phyloP scores from a whole-genome alignment of 2,797 vertebrate species.

The Cynodonichthys magdalenae region DNA sequence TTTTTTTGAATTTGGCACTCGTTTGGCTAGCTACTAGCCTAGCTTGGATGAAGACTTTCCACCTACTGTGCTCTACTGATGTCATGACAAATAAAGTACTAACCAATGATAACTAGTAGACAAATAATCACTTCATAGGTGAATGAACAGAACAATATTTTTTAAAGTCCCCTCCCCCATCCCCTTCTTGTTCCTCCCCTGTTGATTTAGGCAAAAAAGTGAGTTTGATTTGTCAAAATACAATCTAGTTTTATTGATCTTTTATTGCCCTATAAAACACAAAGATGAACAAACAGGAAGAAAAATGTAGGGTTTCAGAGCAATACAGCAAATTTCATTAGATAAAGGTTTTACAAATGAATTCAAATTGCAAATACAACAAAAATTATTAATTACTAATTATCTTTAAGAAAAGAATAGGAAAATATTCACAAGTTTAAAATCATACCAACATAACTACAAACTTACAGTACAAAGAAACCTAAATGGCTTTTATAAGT shows the following conservation, averaged over 20 bases:
- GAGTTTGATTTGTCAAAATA: slow-evolving; percentile 64
- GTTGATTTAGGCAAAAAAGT: not conserved
- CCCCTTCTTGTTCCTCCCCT: too few relatives aligned
- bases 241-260: slow-evolving; percentile 74
- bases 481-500: slow-evolving; percentile 30
- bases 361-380: slow-evolving; percentile 13
- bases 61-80: too few relatives aligned
- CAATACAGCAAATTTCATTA: slow-evolving; percentile 20
- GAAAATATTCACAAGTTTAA: not conserved
- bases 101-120: too few relatives aligned
- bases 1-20: too few relatives aligned
- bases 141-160: too few relatives aligned
- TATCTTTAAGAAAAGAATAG: slow-evolving; percentile 23
- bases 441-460: slow-evolving; percentile 4
- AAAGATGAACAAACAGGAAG: slow-evolving; percentile 25
- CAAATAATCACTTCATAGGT: too few relatives aligned
- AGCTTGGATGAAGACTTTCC: too few relatives aligned
- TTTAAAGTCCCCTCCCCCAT: too few relatives aligned
- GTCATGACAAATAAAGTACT: too few relatives aligned
- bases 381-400: slow-evolving; percentile 12
- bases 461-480: slow-evolving; percentile 36
- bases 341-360: slow-evolving; percentile 1
- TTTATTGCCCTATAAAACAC: slow-evolving; percentile 47
- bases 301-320: slow-evolving; percentile 17
- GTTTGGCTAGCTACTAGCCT: too few relatives aligned